Base-by-base conservation (phyloP, 2,888 invertebrate genomes). In the Chromoteleia sp. region DNA sequence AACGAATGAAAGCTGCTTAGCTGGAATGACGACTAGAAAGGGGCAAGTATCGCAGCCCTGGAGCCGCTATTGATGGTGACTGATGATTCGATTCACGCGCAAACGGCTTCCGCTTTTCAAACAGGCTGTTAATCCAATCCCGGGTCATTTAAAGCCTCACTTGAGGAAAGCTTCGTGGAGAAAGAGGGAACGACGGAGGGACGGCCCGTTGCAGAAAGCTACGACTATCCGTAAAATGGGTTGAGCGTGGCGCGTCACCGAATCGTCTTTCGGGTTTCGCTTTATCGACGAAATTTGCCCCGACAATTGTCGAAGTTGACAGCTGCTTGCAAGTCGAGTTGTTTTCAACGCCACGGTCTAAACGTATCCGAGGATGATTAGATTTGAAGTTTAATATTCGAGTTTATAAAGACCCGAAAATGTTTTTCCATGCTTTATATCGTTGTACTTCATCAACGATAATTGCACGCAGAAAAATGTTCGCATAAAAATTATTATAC, bases 81-180 rank as follows among this genome's bases (percentile, higher is more conserved):
- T 67, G 77, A 81, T 81, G 54, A 77, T 81, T 81, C 63, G 73
- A 77, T 77, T 81, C 59, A 59, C 73, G 68, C 63, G 73, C 48
- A 77, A 73, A 74, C 61, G 61, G 50, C 61, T 68, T 63, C 50
- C 68, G 56, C 61, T 48, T 67, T 81, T 54, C 52, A 52, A 67
- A 65, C 73, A 50, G 58, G 6, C 50, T 71, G 58, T 68, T 77
- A 77, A 77, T 76, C 63, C 67, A 68, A 58, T 63, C 33, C 33
- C 19, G 29, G 63, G 50, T 52, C 65, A 75, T 70, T 81, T 81
- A 50, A 52, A 70, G 80, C 58, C 21, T 61, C 50, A 30, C 63
- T 77, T 43, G 29, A 25, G 21, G 25, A 21, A 39, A 79, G 65
- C 29, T 52, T 19, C 10, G 36, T n/a, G 12, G 10, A 30, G 25